These are phyloP conservation scores for Sminthurides aquaticus DNA, from an alignment of 2,888 invertebrate genomes.

Conservation along the genomic window DNA sequence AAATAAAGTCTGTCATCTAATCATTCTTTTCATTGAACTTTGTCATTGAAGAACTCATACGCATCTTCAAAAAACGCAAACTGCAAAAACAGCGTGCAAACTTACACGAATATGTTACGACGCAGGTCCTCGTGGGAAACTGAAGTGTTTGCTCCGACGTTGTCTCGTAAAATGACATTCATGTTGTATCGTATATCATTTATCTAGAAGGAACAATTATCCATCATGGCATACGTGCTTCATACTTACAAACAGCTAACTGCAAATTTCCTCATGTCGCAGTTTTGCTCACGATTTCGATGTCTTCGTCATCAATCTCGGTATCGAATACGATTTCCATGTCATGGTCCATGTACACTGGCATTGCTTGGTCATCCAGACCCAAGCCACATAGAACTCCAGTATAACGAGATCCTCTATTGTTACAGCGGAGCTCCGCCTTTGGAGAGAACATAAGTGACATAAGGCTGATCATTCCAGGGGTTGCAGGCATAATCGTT, in stretches of 20 bases:
- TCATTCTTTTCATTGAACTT: neutral
- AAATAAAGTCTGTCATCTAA: neutral
- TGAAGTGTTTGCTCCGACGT: constrained; percentile 33
- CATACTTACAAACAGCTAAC: neutral
- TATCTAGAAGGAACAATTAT: constrained; percentile 52
- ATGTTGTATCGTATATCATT: constrained; percentile 67
- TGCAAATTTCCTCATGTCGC: too few species aligned
- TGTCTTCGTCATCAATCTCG: constrained; percentile 59
- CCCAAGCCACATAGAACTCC: constrained; percentile 83
- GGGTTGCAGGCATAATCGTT: constrained; percentile 82
- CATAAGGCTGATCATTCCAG: constrained; percentile 71
- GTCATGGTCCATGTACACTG: constrained; percentile 72
- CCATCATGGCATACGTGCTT: neutral
- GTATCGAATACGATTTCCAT: constrained; percentile 71
- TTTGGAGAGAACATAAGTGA: constrained; percentile 72
- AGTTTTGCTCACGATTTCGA: constrained; percentile 54
- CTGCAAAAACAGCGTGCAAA: neutral
- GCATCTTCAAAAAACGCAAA: neutral
- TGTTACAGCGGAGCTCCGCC: constrained; percentile 54
- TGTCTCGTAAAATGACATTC: constrained; percentile 57
- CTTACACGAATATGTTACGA: constrained; percentile 22
- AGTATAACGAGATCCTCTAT: constrained; percentile 55
- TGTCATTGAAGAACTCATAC: neutral
- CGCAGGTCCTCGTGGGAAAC: constrained; percentile 26
- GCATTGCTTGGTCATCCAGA: constrained; percentile 49